phyloP scores from a whole-genome alignment of 2,113 vertebrate genomes.

The Hypocryptadius cinnamomeus region DNA sequence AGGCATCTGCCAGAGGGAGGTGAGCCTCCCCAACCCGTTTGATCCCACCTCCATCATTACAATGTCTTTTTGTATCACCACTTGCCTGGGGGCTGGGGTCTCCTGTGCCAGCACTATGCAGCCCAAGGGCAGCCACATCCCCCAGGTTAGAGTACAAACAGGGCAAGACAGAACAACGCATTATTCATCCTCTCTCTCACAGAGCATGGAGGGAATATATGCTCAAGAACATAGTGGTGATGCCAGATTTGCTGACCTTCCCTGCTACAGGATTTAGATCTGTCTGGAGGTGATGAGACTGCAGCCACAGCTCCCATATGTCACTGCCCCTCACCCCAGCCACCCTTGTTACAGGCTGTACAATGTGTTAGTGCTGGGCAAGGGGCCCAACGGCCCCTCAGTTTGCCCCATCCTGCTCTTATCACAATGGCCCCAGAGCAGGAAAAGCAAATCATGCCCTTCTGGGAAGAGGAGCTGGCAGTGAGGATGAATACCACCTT shows the following conservation, averaged over 20 bases:
- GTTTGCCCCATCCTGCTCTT: not conserved
- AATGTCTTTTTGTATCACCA: not conserved
- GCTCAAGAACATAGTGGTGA: not conserved
- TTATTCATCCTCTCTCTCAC: not conserved
- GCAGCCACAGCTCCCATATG: not conserved
- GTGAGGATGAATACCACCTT: not conserved
- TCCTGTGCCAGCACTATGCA: not conserved
- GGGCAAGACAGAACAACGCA: not conserved
- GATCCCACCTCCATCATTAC: not conserved
- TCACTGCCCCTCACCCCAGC: not conserved
- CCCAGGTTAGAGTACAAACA: no score
- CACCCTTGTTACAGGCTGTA: not conserved
- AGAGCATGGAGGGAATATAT: not conserved
- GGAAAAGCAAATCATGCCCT: not conserved
- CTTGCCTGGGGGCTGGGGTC: not conserved
- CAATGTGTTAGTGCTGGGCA: not conserved
- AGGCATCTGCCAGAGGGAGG: not conserved
- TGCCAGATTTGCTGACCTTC: not conserved
- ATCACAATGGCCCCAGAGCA: not conserved
- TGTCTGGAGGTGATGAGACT: not conserved
- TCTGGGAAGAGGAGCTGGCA: not conserved
- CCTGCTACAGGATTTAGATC: not conserved
- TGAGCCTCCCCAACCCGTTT: rapidly evolving
- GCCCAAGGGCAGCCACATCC: not conserved
- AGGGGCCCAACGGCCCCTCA: not conserved